These are phyloP conservation scores for Eira barbara DNA, from an alignment of 2,113 vertebrate species.

Conservation along the genomic window DNA sequence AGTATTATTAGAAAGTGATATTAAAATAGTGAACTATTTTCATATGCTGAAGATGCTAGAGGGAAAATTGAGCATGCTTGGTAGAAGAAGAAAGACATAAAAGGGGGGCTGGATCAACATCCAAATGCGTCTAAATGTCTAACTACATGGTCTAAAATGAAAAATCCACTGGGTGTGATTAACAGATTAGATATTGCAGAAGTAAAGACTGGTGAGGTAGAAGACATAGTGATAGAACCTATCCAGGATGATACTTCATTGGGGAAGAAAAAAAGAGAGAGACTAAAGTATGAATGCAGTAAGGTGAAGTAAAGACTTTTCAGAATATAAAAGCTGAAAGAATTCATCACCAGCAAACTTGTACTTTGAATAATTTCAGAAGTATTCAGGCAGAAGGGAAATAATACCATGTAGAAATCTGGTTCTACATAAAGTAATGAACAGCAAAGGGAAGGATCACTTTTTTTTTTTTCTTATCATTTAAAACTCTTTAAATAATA, in stretches of 20 bases:
- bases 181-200: not conserved
- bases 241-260: not conserved
- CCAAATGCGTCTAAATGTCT: not conserved
- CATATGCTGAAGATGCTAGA: not conserved
- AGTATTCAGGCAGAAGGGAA: not conserved
- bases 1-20: not conserved
- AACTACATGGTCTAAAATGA: not conserved
- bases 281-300: not conserved
- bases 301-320: not conserved
- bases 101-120: not conserved
- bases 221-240: not conserved
- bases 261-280: not conserved
- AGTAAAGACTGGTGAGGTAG: not conserved
- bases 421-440: not conserved
- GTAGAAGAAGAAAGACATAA: not conserved
- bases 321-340: not conserved
- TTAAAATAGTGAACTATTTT: not conserved
- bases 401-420: not conserved
- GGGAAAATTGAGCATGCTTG: not conserved
- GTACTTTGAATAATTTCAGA: not conserved
- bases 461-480: not conserved
- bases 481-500: not conserved
- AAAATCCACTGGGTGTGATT: not conserved
- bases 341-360: not conserved
- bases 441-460: not conserved